Evolutionary conservation across 2,888 invertebrate genomes (phyloP), one percentile per base, ranked within the genome.

Genomic region (Cactoblastis cactorum): DNA sequence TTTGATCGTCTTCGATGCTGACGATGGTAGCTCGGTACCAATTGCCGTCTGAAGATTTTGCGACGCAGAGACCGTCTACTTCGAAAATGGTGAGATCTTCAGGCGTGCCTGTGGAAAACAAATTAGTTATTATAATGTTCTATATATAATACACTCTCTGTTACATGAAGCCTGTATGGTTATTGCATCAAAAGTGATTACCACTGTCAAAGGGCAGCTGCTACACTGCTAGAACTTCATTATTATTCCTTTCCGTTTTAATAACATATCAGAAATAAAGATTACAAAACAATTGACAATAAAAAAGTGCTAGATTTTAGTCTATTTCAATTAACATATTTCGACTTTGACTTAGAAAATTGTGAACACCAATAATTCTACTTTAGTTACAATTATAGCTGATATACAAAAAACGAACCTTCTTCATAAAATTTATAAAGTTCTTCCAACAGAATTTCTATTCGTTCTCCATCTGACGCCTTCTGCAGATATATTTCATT

Each of bases 21-120:
- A 86, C 33, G 15, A 94, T 88, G 54, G 86, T 90, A 2, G 91
- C 93, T 41, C 95, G 90, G 68, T 95, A 95, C 95, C 95, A 95
- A 71, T 93, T 93, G 1, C 89, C 91, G 70, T 95, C 94, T 0
- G 64, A 65, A 2, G 92, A 91, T 46, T 90, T 90, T 0, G 91
- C 93, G 0, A 92, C 94, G 67, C 94, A 95, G 0, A 93, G 54
- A 1, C 71, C 73, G 28, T 91, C 92, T 0, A 80, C 71, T 56
- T 91, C 87, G 37, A 90, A 91, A 35, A 71, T 75, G 0, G 85
- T 65, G 0, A 91, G 60, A 0, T 69, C 58, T 61, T 85, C 80
- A 0, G 87, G 77, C 11, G 78, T 77, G 53, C 83, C 88, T 88
- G 69, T 9, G 45, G 53, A 61, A 3, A 56, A 61, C 15, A 39